These are phyloP conservation scores for Lepidochrysops patricia DNA, from an alignment of 2,888 invertebrate species.

Conservation along the genomic window DNA sequence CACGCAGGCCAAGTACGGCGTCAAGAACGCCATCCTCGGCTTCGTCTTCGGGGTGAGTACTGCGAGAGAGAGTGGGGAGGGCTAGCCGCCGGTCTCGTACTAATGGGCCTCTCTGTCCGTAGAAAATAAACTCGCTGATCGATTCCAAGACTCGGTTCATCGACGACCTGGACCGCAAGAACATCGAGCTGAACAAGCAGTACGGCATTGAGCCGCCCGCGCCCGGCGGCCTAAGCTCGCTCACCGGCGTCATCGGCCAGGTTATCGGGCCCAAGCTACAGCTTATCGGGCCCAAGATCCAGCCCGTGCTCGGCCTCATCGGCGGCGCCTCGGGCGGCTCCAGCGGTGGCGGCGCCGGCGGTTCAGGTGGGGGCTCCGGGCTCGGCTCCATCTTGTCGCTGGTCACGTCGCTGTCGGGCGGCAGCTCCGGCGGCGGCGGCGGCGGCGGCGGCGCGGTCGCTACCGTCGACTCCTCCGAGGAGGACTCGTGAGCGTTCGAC, in stretches of 20 bases:
- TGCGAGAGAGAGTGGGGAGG: not conserved
- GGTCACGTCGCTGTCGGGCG: constrained; percentile 63
- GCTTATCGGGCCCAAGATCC: constrained; percentile 78
- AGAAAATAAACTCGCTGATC: constrained; percentile 89
- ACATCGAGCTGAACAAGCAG: constrained; percentile 84
- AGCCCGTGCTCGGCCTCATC: constrained; percentile 68
- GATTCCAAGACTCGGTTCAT: constrained; percentile 85
- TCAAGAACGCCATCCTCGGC: constrained; percentile 86
- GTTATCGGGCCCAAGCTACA: constrained; percentile 82
- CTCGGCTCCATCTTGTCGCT: constrained; percentile 65
- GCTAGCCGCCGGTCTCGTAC: not conserved
- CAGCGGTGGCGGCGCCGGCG: constrained; percentile 70
- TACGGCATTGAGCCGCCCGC: constrained; percentile 81
- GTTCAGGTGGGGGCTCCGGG: constrained; percentile 41
- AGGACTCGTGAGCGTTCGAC: constrained; percentile 49
- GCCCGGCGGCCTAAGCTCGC: constrained; percentile 72
- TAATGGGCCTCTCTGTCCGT: constrained; percentile 35
- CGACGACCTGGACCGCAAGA: constrained; percentile 79
- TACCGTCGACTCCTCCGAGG: constrained; percentile 62
- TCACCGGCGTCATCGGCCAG: constrained; percentile 79
- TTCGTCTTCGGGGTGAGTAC: constrained; percentile 87
- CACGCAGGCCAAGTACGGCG: constrained; percentile 78
- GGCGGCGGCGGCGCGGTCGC: constrained; percentile 52
- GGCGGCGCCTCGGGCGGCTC: constrained; percentile 74
- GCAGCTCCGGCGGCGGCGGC: constrained; percentile 55